Conservation (phyloP, 2,797 vertebrate genomes). For the Acropternis orthonyx region DNA sequence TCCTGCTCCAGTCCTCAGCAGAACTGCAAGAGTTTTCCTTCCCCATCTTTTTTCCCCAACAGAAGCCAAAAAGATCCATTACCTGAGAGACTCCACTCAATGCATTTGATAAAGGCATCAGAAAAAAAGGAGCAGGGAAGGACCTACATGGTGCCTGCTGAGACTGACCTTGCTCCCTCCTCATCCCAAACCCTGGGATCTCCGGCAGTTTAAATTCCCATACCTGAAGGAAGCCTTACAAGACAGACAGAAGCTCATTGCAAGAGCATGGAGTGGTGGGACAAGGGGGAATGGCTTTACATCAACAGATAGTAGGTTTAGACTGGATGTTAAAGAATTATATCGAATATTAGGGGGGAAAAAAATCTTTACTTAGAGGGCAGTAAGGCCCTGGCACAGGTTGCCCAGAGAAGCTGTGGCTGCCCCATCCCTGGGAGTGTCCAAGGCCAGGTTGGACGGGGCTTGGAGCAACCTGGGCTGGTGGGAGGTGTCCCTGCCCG, state of each 20-base stretch:
- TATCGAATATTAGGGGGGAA: not conserved
- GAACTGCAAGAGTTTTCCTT: not conserved
- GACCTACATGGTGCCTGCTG: fast-evolving
- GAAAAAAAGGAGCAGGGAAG: not conserved
- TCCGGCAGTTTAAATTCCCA: not conserved
- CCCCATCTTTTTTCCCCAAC: not conserved
- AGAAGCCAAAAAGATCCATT: not conserved
- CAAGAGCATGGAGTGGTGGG: not conserved
- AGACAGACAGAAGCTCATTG: not conserved
- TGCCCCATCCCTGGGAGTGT: not conserved
- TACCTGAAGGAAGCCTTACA: not conserved
- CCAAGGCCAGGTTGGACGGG: fast-evolving
- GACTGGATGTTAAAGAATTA: not conserved
- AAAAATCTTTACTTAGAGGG: not conserved
- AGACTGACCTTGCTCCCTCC: not conserved
- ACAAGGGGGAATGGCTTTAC: not conserved
- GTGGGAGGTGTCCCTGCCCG: fast-evolving
- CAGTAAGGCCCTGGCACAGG: not conserved
- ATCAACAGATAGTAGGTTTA: not conserved
- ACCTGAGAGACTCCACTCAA: not conserved
- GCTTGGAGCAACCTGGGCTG: fast-evolving
- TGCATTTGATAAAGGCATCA: not conserved
- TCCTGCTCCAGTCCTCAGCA: not conserved
- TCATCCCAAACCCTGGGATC: not conserved
- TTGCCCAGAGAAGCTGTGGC: not conserved